phyloP scores from a whole-genome alignment of 2,113 vertebrate species.

The Microcebus tavaratra region DNA sequence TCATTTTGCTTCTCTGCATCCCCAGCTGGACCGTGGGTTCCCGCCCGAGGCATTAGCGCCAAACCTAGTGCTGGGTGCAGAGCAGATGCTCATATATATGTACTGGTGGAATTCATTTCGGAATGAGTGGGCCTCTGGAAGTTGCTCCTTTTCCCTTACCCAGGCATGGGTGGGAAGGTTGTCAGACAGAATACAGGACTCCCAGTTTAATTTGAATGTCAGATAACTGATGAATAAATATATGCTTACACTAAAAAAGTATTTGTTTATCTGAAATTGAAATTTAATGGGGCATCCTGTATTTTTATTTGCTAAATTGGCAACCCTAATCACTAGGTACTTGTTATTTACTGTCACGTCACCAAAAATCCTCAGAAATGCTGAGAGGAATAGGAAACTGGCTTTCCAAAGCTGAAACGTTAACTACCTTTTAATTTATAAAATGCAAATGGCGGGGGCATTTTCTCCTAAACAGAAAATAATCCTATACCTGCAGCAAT shows the following conservation, averaged over 20 bases:
- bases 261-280: conserved; percentile 27
- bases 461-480: conserved; percentile 18
- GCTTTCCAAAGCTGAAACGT: background rate
- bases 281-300: background rate
- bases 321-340: background rate
- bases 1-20: background rate
- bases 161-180: background rate
- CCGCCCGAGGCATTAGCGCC: background rate
- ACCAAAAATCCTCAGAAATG: background rate
- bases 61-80: background rate
- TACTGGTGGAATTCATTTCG: background rate
- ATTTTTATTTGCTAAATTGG: background rate
- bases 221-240: background rate
- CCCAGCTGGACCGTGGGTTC: background rate
- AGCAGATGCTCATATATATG: background rate
- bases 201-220: conserved; percentile 6
- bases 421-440: conserved; percentile 37
- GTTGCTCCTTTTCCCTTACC: background rate
- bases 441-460: background rate
- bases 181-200: background rate
- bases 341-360: background rate
- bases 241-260: background rate
- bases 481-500: background rate
- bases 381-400: background rate
- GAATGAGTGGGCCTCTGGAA: background rate